A percentile compares a stretch with the other conserved stretches of the same genome.
These are phyloP conservation scores for Chaetodon trifasciatus DNA, from an alignment of 2,797 vertebrate species.

Conservation along the genomic window DNA sequence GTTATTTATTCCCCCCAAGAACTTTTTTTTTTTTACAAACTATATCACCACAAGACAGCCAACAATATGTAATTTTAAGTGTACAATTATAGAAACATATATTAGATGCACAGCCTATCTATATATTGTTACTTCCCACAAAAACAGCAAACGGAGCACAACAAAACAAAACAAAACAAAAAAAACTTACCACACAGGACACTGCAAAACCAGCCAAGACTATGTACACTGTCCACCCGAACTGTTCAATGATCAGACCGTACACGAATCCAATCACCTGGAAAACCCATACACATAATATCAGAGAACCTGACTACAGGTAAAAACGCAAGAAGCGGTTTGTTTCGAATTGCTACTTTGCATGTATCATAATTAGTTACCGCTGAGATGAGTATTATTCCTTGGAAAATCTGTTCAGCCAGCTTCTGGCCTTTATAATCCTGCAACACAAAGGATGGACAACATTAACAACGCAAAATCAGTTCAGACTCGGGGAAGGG, in stretches of 20 bases:
- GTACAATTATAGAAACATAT: not conserved
- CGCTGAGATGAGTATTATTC: conserved; percentile 95
- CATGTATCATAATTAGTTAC: conserved; percentile 82
- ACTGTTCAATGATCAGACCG: conserved; percentile 94
- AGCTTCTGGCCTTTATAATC: conserved; percentile 99
- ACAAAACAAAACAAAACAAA: not conserved
- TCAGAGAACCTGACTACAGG: not conserved
- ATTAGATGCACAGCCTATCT: not conserved
- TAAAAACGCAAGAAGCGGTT: fast-evolving
- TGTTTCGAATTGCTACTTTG: not conserved
- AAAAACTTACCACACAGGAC: conserved; percentile 92
- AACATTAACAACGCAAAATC: not conserved
- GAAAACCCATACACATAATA: conserved; percentile 36
- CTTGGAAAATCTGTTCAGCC: conserved; percentile 98
- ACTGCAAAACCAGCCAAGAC: conserved; percentile 94
- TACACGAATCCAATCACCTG: conserved; percentile 96
- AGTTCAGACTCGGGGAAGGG: not conserved
- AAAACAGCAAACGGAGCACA: not conserved
- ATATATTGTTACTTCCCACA: not conserved
- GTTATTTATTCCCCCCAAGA: not conserved
- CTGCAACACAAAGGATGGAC: conserved; percentile 75
- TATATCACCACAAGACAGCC: too few species aligned
- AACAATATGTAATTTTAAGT: not conserved
- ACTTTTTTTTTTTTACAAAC: too few species aligned
- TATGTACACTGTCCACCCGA: conserved; percentile 98